Conservation (phyloP, 2,113 vertebrate species). For the Alexandromys fortis region DNA sequence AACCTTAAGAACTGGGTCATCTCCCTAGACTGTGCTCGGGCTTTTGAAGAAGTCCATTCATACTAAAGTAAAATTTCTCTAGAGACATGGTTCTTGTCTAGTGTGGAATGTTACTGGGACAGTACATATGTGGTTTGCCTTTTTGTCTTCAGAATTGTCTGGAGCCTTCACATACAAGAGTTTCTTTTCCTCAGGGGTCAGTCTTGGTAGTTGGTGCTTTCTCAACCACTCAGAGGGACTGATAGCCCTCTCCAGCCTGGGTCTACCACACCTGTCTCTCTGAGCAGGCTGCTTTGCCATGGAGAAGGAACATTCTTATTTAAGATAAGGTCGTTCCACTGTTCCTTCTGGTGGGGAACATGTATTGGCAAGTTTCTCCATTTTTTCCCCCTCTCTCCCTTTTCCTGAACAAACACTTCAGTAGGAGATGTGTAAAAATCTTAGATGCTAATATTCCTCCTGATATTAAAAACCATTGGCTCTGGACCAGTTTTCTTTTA, state of each 20-base stretch:
- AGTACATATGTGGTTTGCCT: constrained; percentile 3
- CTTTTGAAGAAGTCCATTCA: background rate
- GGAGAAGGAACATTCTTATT: background rate
- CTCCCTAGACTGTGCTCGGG: background rate
- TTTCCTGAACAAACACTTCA: background rate
- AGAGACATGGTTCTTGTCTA: background rate
- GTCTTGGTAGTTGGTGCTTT: background rate
- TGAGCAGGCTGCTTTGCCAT: background rate
- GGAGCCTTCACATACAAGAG: background rate
- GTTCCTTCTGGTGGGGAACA: background rate
- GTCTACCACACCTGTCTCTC: background rate
- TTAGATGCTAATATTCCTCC: background rate
- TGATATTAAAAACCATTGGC: background rate
- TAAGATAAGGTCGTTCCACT: background rate
- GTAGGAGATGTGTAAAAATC: background rate
- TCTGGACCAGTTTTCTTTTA: background rate
- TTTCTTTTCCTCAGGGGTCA: background rate
- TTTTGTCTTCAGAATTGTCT: constrained; percentile 30
- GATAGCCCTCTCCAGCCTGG: background rate
- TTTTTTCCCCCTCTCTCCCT: background rate
- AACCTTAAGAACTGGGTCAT: background rate
- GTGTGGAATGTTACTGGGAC: background rate
- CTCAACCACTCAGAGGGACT: background rate
- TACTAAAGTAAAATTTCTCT: background rate
- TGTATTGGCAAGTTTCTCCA: background rate